Base-by-base conservation (phyloP, 2,113 vertebrate species). In the Callorhinus ursinus region DNA sequence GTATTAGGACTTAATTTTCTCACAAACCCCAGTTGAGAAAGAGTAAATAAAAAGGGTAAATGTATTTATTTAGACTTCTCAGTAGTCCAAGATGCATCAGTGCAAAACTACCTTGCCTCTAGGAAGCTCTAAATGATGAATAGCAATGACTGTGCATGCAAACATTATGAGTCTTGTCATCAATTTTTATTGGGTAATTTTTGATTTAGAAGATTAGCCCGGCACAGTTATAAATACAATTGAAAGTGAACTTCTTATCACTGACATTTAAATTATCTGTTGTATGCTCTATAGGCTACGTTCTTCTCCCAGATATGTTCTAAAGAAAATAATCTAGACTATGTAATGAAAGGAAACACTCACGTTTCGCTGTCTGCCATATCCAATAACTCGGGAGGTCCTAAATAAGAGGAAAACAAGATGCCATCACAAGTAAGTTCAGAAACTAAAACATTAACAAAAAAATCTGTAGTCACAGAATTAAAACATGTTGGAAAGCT, bases 331-430 rank as follows among this genome's bases (percentile, higher is more conserved):
- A 24, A 71, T 63, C 53, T 33, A 80, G 33, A 19, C 42, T 13
- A 18, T 1, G 9, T 12, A 92, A 95, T 9, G 11, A 55, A 93
- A 72, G 36, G 26, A 1, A 76, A 67, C 84, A 99, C 99, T 96
- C 98, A 99, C 99, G 99, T 99, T 98, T 99, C 99, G 92, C 98
- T 99, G 98, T 99, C 99, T n/a, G 98, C 98, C 98, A 99, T 98
- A 98, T 99, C 99, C 99, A 99, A 96, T 94, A 99, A 99, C 95
- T 99, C 99, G 39, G 99, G 99, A 46, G 99, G 99, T 95, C 99
- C 99, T 99, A 98, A 92, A 90, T 93, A 97, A 98, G 96, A 92
- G 59, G 96, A 91, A 98, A 76, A 65, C 1, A 90, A 36, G 69
- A 95, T 22, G 46, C 9, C n/a, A 26, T 97, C 5, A 97, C 69